Conservation (phyloP, 2,888 invertebrate species). For the Tetheella fluctuosa region DNA sequence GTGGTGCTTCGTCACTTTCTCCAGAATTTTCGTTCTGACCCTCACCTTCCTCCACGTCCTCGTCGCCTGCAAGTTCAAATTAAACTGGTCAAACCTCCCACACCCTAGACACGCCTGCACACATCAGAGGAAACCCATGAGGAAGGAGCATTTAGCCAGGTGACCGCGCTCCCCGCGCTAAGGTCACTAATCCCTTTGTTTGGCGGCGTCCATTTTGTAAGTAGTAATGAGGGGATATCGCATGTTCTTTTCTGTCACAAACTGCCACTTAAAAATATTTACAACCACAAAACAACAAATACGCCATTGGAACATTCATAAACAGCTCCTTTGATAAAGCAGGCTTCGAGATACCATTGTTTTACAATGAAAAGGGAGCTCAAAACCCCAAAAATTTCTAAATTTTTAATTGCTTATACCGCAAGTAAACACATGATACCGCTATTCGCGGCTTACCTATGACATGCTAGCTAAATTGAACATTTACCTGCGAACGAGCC, state of each 20-base stretch:
- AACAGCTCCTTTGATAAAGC: slow-evolving; percentile 37
- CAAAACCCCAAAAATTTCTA: slow-evolving; percentile 62
- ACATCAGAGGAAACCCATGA: slow-evolving; percentile 49
- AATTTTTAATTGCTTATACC: slow-evolving; percentile 83
- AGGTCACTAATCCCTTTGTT: slow-evolving; percentile 89
- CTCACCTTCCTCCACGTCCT: slow-evolving; percentile 88
- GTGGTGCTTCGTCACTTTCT: slow-evolving; percentile 88
- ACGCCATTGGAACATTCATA: slow-evolving; percentile 51
- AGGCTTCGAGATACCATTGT: slow-evolving; percentile 31
- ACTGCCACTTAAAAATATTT: slow-evolving; percentile 83
- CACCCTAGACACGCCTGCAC: slow-evolving; percentile 53
- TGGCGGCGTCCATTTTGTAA: slow-evolving; percentile 91
- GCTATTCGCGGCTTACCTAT: slow-evolving; percentile 85
- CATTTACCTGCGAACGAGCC: slow-evolving; percentile 93
- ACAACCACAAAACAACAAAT: slow-evolving; percentile 75
- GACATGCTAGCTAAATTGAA: slow-evolving; percentile 81
- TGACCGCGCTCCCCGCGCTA: slow-evolving; percentile 76
- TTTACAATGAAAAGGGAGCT: slow-evolving; percentile 33
- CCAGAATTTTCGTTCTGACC: slow-evolving; percentile 88
- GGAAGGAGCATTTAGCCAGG: slow-evolving; percentile 53
- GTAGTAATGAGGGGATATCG: slow-evolving; percentile 88
- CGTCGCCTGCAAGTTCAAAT: slow-evolving; percentile 83
- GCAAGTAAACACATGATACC: slow-evolving; percentile 85
- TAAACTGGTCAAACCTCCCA: slow-evolving; percentile 75
- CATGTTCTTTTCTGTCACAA: slow-evolving; percentile 86